phyloP scores from a whole-genome alignment of 2,797 vertebrate species.

The Ctenopoma multispine region DNA sequence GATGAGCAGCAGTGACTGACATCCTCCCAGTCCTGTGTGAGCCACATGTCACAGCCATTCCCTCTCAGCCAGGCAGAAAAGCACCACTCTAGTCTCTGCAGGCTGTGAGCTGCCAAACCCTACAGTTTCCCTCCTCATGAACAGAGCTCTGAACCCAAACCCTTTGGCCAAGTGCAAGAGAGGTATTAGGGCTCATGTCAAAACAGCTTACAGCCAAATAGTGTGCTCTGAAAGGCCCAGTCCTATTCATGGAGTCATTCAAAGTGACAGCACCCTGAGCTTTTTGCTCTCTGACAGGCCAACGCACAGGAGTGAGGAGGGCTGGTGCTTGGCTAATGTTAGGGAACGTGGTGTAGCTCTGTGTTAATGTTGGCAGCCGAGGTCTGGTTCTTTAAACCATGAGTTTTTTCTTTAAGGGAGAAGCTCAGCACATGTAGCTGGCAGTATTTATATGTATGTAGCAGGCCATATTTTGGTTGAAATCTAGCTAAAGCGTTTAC shows the following conservation, averaged over 20 bases:
- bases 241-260: slow-evolving; percentile 79
- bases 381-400: slow-evolving; percentile 45
- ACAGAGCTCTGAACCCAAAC: slow-evolving; percentile 65
- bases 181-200: slow-evolving; percentile 81
- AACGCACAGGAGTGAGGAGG: slow-evolving; percentile 37
- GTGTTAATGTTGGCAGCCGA: slow-evolving; percentile 75
- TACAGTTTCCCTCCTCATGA: slow-evolving; percentile 44
- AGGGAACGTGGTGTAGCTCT: slow-evolving; percentile 55
- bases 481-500: slow-evolving; percentile 47
- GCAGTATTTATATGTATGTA: slow-evolving; percentile 43
- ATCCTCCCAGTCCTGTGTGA: slow-evolving; percentile 56
- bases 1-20: slow-evolving; percentile 72
- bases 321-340: slow-evolving; percentile 53
- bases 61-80: slow-evolving; percentile 58
- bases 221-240: slow-evolving; percentile 64
- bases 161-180: slow-evolving; percentile 73
- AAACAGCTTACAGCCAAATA: slow-evolving; percentile 80
- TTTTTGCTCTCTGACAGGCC: slow-evolving; percentile 53
- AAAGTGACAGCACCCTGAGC: slow-evolving; percentile 77
- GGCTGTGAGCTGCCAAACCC: slow-evolving; percentile 60
- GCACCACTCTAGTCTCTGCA: slow-evolving; percentile 64
- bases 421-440: slow-evolving; percentile 46
- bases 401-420: slow-evolving; percentile 47
- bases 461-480: slow-evolving; percentile 26
- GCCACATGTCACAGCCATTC: slow-evolving; percentile 67